Percentiles rank a stretch among this genome's conserved stretches.
phyloP scores from a whole-genome alignment of 2,797 vertebrate species.

The Anguilla megastoma region DNA sequence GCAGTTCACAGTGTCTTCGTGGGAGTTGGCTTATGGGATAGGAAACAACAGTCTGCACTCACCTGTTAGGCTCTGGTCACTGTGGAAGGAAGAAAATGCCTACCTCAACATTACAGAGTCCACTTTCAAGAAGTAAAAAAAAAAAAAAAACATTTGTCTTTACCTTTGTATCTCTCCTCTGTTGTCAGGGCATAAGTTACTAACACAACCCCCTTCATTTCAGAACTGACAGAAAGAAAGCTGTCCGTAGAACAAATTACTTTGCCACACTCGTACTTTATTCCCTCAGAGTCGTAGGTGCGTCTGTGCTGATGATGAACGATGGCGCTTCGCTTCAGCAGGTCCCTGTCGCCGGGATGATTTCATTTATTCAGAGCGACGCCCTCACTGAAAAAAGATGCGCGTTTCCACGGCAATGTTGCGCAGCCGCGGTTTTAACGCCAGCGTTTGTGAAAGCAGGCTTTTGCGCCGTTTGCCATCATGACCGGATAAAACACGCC shows the following conservation, averaged over 20 bases:
- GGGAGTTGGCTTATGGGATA: background rate
- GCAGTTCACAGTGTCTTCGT: background rate
- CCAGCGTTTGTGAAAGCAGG: background rate
- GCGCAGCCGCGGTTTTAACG: background rate
- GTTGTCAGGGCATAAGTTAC: background rate
- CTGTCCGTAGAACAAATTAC: slow-evolving; percentile 26
- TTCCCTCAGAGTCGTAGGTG: background rate
- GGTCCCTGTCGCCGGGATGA: background rate
- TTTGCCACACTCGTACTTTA: background rate
- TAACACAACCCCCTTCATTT: slow-evolving; percentile 1
- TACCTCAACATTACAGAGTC: background rate
- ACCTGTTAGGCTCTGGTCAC: background rate
- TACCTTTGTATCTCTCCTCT: background rate
- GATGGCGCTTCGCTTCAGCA: background rate
- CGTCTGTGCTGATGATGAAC: background rate
- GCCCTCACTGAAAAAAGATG: background rate
- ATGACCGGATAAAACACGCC: background rate
- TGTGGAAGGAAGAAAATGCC: background rate
- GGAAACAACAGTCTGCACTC: background rate
- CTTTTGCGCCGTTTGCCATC: background rate
- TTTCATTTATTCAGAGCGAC: background rate
- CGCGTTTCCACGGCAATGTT: background rate
- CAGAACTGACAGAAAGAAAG: slow-evolving; percentile 9
- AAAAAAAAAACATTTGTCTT: background rate
- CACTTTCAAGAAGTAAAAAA: background rate